Conservation (phyloP, 2,888 invertebrate genomes). For the Zelleria hepariella region DNA sequence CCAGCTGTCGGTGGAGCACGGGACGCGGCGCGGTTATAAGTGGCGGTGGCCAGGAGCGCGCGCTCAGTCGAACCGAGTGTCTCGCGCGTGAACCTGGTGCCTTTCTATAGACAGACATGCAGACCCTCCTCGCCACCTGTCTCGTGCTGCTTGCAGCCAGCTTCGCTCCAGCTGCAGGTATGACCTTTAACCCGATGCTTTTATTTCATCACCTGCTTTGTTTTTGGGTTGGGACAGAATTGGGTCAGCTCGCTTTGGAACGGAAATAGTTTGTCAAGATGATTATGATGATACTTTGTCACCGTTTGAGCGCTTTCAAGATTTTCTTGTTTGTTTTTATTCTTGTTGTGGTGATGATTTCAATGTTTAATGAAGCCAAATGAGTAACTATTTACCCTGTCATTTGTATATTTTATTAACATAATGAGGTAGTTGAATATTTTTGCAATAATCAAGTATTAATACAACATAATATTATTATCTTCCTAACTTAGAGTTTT, state of each 20-base stretch:
- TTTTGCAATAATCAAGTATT: neutral
- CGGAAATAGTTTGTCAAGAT: neutral
- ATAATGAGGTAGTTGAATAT: neutral
- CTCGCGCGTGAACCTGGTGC: slow-evolving; percentile 63
- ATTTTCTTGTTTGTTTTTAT: too few relatives aligned
- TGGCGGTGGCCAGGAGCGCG: slow-evolving; percentile 65
- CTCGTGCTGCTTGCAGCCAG: slow-evolving; percentile 67
- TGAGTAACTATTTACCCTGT: neutral
- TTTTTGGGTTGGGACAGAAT: neutral
- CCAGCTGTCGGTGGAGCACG: slow-evolving; percentile 36
- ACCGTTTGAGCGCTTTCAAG: too few relatives aligned
- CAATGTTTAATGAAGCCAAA: neutral
- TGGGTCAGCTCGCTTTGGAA: neutral
- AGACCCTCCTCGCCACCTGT: slow-evolving; percentile 67
- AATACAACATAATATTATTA: too few relatives aligned
- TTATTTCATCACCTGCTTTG: neutral
- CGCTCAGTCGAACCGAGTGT: slow-evolving; percentile 68
- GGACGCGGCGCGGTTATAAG: slow-evolving; percentile 67
- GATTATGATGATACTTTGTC: too few relatives aligned
- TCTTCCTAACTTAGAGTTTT: too few relatives aligned
- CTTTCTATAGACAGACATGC: slow-evolving; percentile 38
- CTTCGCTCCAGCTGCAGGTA: slow-evolving; percentile 69
- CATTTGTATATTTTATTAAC: neutral
- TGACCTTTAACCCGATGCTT: slow-evolving; percentile 22
- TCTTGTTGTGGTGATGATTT: neutral